Base-by-base conservation (phyloP, 2,797 vertebrate genomes). In the Lacerta agilis region DNA sequence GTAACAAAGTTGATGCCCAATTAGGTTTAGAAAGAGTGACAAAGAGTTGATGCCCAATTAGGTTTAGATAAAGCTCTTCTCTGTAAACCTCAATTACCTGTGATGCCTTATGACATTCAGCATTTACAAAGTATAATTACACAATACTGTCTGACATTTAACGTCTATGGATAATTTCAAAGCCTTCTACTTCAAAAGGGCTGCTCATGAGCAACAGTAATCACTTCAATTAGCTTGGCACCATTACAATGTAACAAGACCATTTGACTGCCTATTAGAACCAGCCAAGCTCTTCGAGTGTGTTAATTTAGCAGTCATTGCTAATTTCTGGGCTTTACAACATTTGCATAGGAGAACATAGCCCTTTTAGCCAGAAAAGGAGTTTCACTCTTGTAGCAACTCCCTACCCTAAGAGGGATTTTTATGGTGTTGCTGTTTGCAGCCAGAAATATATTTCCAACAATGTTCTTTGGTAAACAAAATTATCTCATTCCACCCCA, bases 211-310 rank as follows among this genome's bases (percentile, higher is more conserved):
- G 97, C 97, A 97, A 97, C 96, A 97, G 97, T 97, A 97, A 97
- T 97, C 97, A 97, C 96, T 97, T 97, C 97, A 97, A 97, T 97
- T 97, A 97, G 96, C 96, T 97, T 97, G 97, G 97, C 97, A 97
- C 97, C 96, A 96, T 97, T 97, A 97, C 97, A 97, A 97, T 97
- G 95, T 97, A 97, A 97, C 96, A 97, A 97, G 97, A 97, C 97
- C 96, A 97, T 97, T 97, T 97, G 97, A 97, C 96, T 97, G 97
- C 96, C 96, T 97, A 97, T 97, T 97, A 97, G 97, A 97, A 96
- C 95, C 96, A 97, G 97, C 97, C 97, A 97, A 97, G 97, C 97
- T 97, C 97, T 97, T 97, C 97, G 96, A 97, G 96, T 97, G 97
- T 97, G 97, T 97, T 97, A 97, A 97, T 97, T 97, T 97, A 97